Percentiles rank a stretch among this genome's conserved stretches.
These are phyloP conservation scores for Trachemys scripta DNA, from an alignment of 2,113 vertebrate genomes.

Conservation along the genomic window DNA sequence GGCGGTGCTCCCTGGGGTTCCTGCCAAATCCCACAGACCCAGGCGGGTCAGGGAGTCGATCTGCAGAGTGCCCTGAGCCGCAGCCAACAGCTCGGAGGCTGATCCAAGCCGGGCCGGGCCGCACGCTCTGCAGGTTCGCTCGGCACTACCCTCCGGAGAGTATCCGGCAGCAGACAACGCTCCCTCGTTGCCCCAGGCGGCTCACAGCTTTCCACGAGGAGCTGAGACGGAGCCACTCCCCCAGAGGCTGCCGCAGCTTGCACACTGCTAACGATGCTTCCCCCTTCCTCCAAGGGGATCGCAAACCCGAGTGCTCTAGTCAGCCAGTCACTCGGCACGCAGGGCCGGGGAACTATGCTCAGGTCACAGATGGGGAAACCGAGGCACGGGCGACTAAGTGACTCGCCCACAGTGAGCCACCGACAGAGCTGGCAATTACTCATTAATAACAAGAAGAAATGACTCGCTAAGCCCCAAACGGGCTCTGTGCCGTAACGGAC, in stretches of 20 bases:
- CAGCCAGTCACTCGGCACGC: not conserved
- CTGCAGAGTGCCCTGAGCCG: too few relatives aligned
- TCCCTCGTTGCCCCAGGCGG: too few relatives aligned
- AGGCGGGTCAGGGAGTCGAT: too few relatives aligned
- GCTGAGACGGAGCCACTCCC: not conserved
- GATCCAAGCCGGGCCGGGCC: too few relatives aligned
- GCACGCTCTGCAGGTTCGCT: too few relatives aligned
- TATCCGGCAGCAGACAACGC: not conserved
- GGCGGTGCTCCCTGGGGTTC: too few relatives aligned
- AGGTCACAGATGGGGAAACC: not conserved
- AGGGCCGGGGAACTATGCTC: not conserved
- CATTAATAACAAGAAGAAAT: not conserved
- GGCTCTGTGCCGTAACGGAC: not conserved
- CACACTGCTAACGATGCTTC: too few relatives aligned
- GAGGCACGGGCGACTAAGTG: not conserved
- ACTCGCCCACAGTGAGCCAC: not conserved
- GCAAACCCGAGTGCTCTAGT: not conserved
- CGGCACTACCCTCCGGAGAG: too few relatives aligned
- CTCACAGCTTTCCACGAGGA: too few relatives aligned
- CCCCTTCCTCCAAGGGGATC: not conserved
- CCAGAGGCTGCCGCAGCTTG: too few relatives aligned
- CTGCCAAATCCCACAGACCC: too few relatives aligned
- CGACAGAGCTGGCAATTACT: not conserved
- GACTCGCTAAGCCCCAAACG: not conserved
- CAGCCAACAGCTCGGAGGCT: too few relatives aligned